These are phyloP conservation scores for Actinernus sp. DNA, from an alignment of 92 coral and sea anemone genomes.

Conservation along the genomic window DNA sequence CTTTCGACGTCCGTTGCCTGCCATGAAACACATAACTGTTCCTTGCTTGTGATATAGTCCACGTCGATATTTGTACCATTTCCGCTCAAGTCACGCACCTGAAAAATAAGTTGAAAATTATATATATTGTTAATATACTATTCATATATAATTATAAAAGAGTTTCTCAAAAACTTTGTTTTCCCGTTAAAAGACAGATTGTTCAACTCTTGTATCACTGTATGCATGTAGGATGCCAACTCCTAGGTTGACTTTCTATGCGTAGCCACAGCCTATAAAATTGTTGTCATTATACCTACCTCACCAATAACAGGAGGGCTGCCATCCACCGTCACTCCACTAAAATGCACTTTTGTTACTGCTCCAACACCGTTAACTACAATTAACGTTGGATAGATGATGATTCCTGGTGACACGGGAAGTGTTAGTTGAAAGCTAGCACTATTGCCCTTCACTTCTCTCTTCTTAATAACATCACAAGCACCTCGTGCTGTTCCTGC, in stretches of 20 bases:
- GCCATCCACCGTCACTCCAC: conserved; percentile 74
- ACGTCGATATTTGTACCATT: conserved; percentile 13
- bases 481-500: conserved; percentile 83
- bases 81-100: conserved; percentile 49
- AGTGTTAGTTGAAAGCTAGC: conserved; percentile 29
- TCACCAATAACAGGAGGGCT: conserved; percentile 68
- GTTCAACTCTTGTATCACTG: too few relatives aligned
- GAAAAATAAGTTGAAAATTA: background rate
- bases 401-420: conserved; percentile 61
- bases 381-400: conserved; percentile 61
- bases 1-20: conserved; percentile 61
- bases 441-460: conserved; percentile 32
- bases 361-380: conserved; percentile 78
- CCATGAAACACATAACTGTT: conserved; percentile 55
- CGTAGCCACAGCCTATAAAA: too few relatives aligned
- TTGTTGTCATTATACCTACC: conserved; percentile 64
- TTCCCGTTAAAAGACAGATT: too few relatives aligned
- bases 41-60: conserved; percentile 47
- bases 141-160: too few relatives aligned
- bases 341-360: conserved; percentile 49
- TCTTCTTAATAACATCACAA: conserved; percentile 79
- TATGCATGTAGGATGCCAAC: too few relatives aligned
- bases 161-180: too few relatives aligned
- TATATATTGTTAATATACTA: background rate
- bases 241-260: too few relatives aligned